phyloP scores from a whole-genome alignment of 2,888 invertebrate genomes.

The Listrodromus nycthemerus region DNA sequence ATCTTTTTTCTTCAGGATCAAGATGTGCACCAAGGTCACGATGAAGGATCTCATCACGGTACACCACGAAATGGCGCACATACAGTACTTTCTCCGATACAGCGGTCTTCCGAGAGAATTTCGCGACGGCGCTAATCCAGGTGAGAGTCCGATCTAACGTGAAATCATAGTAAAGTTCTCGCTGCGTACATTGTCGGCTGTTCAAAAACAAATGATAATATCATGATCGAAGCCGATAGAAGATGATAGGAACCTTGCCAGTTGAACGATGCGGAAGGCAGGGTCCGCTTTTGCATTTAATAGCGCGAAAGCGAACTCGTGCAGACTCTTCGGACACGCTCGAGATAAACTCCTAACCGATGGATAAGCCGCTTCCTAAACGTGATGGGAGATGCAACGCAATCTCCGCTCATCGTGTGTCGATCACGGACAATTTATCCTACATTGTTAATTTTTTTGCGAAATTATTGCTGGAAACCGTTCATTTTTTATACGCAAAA shows the following conservation, averaged over 20 bases:
- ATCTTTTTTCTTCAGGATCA: constrained; percentile 88
- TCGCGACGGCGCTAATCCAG: constrained; percentile 96
- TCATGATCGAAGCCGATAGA: neutral
- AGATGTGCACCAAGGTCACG: constrained; percentile 94
- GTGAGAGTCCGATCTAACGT: constrained; percentile 83
- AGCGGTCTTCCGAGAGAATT: constrained; percentile 93
- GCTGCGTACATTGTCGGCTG: neutral
- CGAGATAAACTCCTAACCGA: constrained; percentile 74
- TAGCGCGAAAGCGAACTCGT: constrained; percentile 79
- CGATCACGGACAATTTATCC: neutral
- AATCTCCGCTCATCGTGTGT: constrained; percentile 25
- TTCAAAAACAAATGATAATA: neutral
- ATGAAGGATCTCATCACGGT: constrained; percentile 95
- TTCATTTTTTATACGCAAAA: neutral
- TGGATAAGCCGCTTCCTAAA: neutral
- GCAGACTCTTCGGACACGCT: constrained; percentile 76
- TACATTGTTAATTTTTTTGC: neutral
- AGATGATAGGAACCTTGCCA: constrained; percentile 21
- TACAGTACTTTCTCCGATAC: constrained; percentile 95
- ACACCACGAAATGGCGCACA: constrained; percentile 97
- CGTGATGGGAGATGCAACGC: constrained; percentile 10
- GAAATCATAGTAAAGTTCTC: neutral
- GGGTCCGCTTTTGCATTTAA: constrained; percentile 75
- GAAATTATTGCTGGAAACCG: neutral
- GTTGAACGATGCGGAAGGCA: constrained; percentile 75